A percentile compares a stretch with the other conserved stretches of the same genome.
Conservation (phyloP, 2,113 vertebrate species). For the Regulus satrapa region DNA sequence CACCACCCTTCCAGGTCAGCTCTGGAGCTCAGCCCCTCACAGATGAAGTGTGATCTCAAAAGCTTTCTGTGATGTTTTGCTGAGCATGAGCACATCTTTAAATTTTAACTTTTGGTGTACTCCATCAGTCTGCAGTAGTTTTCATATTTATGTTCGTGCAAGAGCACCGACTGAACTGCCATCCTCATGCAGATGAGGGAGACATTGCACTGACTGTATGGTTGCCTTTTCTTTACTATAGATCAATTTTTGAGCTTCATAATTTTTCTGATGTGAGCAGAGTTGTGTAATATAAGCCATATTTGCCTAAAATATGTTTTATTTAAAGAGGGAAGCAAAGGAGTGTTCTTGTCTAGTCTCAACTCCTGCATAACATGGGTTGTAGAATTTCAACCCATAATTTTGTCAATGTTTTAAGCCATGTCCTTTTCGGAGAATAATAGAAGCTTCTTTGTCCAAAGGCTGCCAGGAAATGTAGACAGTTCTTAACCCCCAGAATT, state of each 20-base stretch:
- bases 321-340: background rate
- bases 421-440: background rate
- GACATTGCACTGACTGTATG: background rate
- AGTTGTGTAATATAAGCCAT: background rate
- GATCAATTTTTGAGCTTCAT: background rate
- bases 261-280: background rate
- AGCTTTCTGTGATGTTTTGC: background rate
- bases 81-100: background rate
- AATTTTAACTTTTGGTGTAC: background rate
- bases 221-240: background rate
- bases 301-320: background rate
- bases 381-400: background rate
- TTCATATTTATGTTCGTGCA: background rate
- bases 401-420: background rate
- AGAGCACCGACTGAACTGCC: rapidly evolving
- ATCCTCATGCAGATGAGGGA: background rate
- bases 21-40: background rate
- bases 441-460: background rate
- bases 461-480: background rate
- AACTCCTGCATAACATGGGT: background rate
- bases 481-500: background rate
- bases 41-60: background rate
- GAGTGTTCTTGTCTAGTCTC: background rate
- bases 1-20: background rate
- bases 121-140: background rate